A percentile compares a stretch with the other conserved stretches of the same genome.
Evolutionary conservation across 2,113 vertebrate species (phyloP).

Genomic region (Chamaea fasciata): DNA sequence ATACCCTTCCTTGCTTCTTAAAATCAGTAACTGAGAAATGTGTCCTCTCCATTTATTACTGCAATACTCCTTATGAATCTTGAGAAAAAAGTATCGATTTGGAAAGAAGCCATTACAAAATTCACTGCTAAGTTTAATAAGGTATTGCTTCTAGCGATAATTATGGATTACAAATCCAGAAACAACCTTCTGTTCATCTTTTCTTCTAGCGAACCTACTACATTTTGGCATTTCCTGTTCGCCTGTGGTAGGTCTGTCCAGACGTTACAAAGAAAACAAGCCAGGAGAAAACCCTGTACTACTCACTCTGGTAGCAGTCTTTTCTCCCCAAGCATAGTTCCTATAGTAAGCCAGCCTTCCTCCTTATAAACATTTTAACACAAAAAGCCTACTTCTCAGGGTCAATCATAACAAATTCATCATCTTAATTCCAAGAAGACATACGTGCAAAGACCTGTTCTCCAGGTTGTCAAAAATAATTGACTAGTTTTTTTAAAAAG

Average conservation of each 20-base stretch:
- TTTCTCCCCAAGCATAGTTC: background rate
- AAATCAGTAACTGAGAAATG: background rate
- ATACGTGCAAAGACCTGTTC: background rate
- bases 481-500: background rate
- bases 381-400: background rate
- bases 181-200: background rate
- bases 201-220: background rate
- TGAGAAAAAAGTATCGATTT: background rate
- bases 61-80: background rate
- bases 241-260: background rate
- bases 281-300: background rate
- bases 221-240: background rate
- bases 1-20: background rate
- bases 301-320: background rate
- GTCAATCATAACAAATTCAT: background rate
- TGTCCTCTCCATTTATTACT: background rate
- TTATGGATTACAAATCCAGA: background rate
- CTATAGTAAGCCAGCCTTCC: background rate
- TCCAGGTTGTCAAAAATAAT: background rate
- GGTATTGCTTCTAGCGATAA: background rate
- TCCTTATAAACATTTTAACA: background rate
- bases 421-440: background rate
- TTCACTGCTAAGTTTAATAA: background rate
- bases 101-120: background rate
- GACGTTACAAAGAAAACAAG: background rate